Percentiles rank a stretch among this genome's conserved stretches.
Evolutionary conservation across 2,797 vertebrate genomes (phyloP).

Genomic region (Ptychadena robeensis): DNA sequence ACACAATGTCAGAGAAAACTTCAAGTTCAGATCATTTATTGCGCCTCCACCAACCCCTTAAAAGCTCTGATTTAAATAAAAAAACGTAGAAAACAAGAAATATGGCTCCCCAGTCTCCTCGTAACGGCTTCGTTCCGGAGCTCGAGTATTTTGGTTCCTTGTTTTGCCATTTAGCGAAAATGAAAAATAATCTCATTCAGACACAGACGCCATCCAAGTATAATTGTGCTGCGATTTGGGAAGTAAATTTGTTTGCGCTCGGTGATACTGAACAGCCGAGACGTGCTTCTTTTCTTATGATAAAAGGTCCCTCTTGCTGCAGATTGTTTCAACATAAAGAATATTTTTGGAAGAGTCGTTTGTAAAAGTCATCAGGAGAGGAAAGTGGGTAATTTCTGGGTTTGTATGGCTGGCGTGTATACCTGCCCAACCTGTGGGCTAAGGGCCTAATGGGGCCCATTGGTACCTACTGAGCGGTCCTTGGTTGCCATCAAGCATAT

Average conservation of each 20-base stretch:
- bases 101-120: not conserved
- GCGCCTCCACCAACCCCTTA: not conserved
- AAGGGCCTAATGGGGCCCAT: too few relatives aligned
- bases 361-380: not conserved
- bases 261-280: slow-evolving; percentile 6
- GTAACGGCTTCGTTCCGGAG: not conserved
- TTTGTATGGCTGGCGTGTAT: not conserved
- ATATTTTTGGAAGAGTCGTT: not conserved
- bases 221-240: slow-evolving; percentile 34
- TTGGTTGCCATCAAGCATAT: too few relatives aligned
- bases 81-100: not conserved
- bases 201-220: slow-evolving; percentile 3
- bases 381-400: not conserved
- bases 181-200: slow-evolving; percentile 23
- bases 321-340: not conserved
- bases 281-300: not conserved
- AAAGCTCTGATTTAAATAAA: not conserved
- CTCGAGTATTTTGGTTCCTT: slow-evolving; percentile 11
- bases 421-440: not conserved
- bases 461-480: too few relatives aligned
- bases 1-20: too few relatives aligned
- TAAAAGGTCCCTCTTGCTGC: not conserved
- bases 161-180: slow-evolving; percentile 35
- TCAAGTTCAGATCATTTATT: not conserved
- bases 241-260: slow-evolving; percentile 10